Conservation (phyloP, 1,140 invertebrate genomes). For the Papilio dardanus region DNA sequence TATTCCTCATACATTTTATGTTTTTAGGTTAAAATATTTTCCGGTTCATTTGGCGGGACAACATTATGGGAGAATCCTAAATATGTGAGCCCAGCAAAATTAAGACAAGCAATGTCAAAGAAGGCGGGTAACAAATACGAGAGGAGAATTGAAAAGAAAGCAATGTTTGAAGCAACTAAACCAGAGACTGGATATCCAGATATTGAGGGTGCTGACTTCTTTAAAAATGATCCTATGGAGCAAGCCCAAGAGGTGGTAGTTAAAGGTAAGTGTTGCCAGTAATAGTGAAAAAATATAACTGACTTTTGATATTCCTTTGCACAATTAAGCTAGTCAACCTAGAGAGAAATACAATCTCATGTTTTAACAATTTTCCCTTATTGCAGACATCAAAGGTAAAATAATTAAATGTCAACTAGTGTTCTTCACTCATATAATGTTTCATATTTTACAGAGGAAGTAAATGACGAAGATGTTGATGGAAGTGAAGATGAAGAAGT, state of each 20-base stretch:
- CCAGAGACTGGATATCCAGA: constrained; percentile 88
- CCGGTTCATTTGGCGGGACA: constrained; percentile 95
- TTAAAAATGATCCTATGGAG: constrained; percentile 74
- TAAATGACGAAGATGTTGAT: constrained; percentile 52
- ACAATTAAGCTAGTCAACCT: too few species aligned
- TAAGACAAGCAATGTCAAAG: constrained; percentile 87
- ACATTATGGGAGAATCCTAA: constrained; percentile 97
- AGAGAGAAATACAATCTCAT: too few species aligned
- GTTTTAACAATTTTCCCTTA: too few species aligned
- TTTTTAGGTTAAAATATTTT: constrained; percentile 89
- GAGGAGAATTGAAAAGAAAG: constrained; percentile 90
- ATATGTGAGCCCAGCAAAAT: constrained; percentile 95
- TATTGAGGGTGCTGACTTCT: constrained; percentile 78
- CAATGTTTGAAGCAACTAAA: constrained; percentile 86
- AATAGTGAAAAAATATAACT: not conserved
- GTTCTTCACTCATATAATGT: too few species aligned
- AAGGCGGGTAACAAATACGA: constrained; percentile 90
- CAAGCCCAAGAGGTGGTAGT: constrained; percentile 74
- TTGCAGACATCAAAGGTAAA: too few species aligned
- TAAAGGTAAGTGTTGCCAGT: constrained; percentile 56
- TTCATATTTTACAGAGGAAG: constrained; percentile 59
- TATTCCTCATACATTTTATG: constrained; percentile 20
- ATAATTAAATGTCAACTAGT: too few species aligned
- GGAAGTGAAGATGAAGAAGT: constrained; percentile 40
- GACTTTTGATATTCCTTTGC: too few species aligned